Percentiles rank a stretch among this genome's conserved stretches.
These are phyloP conservation scores for Polymixis lichenea DNA, from an alignment of 2,888 invertebrate species.

Conservation along the genomic window DNA sequence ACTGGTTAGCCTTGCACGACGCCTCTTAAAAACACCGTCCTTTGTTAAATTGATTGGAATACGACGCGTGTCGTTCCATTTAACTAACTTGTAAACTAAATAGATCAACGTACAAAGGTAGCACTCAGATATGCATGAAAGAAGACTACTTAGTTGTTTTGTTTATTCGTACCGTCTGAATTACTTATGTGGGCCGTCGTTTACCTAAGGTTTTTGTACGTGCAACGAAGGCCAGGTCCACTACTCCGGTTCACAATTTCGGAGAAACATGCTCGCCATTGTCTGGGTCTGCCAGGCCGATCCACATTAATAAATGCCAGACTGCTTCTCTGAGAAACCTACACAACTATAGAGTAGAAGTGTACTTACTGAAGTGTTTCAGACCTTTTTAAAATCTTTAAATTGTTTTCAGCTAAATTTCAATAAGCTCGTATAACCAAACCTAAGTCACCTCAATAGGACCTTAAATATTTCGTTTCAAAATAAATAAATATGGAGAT, in stretches of 20 bases:
- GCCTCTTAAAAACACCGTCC: slow-evolving; percentile 69
- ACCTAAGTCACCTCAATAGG: not conserved
- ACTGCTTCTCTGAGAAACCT: slow-evolving; percentile 68
- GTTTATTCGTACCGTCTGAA: slow-evolving; percentile 79
- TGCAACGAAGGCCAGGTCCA: slow-evolving; percentile 71
- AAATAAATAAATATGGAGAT: slow-evolving; percentile 3
- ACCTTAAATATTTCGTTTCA: not conserved
- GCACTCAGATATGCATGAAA: slow-evolving; percentile 79
- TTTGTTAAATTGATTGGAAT: slow-evolving; percentile 61
- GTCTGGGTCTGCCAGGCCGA: slow-evolving; percentile 71
- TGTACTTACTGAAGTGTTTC: slow-evolving; percentile 14
- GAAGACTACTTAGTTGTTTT: slow-evolving; percentile 77
- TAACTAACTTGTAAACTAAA: slow-evolving; percentile 63
- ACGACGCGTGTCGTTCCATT: slow-evolving; percentile 56
- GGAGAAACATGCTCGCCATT: slow-evolving; percentile 78
- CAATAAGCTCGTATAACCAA: not conserved
- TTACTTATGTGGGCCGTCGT: slow-evolving; percentile 80
- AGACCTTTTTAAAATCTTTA: not conserved
- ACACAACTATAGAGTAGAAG: slow-evolving; percentile 23
- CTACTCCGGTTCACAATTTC: slow-evolving; percentile 75
- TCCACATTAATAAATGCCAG: slow-evolving; percentile 82
- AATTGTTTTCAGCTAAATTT: not conserved
- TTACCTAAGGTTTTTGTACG: slow-evolving; percentile 76
- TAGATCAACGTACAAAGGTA: slow-evolving; percentile 63
- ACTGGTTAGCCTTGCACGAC: slow-evolving; percentile 70